Evolutionary conservation across 2,888 invertebrate genomes (phyloP).

Genomic region (Oscheius sp.): DNA sequence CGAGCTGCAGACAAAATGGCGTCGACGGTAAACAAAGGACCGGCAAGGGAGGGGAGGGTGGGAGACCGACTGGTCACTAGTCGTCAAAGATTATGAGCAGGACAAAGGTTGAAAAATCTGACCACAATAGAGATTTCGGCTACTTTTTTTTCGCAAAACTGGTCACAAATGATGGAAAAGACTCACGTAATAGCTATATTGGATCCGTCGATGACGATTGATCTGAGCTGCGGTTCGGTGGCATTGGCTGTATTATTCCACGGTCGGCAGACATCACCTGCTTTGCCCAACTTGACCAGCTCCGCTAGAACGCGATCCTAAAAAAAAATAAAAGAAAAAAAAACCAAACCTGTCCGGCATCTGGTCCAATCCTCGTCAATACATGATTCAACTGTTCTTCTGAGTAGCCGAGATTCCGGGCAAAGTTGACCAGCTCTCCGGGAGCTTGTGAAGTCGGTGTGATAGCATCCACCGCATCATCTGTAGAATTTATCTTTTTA

Average conservation of each 20-base stretch:
- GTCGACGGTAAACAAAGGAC: constrained; percentile 16
- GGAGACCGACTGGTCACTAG: background rate
- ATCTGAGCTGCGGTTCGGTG: constrained; percentile 73
- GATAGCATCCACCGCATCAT: constrained; percentile 21
- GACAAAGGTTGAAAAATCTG: no score
- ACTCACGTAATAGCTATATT: constrained; percentile 89
- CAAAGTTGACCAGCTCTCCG: constrained; percentile 82
- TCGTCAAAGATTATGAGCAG: background rate
- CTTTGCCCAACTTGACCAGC: constrained; percentile 80
- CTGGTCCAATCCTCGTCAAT: constrained; percentile 83
- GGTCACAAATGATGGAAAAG: no score
- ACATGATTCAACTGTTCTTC: constrained; percentile 85
- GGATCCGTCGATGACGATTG: constrained; percentile 90
- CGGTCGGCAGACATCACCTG: constrained; percentile 8
- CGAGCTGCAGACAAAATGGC: constrained; percentile 22
- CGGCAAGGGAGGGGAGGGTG: background rate
- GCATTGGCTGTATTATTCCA: background rate
- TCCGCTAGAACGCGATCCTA: constrained; percentile 88
- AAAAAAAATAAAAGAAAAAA: background rate
- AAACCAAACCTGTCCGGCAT: constrained; percentile 68
- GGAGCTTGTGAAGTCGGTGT: constrained; percentile 18
- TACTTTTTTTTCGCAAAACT: no score
- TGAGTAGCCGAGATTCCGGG: constrained; percentile 88
- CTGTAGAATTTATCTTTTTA: background rate
- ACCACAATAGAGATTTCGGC: no score